A percentile compares a stretch with the other conserved stretches of the same genome.
Conservation (phyloP, 2,888 invertebrate species). For the Clusia tigrina region DNA sequence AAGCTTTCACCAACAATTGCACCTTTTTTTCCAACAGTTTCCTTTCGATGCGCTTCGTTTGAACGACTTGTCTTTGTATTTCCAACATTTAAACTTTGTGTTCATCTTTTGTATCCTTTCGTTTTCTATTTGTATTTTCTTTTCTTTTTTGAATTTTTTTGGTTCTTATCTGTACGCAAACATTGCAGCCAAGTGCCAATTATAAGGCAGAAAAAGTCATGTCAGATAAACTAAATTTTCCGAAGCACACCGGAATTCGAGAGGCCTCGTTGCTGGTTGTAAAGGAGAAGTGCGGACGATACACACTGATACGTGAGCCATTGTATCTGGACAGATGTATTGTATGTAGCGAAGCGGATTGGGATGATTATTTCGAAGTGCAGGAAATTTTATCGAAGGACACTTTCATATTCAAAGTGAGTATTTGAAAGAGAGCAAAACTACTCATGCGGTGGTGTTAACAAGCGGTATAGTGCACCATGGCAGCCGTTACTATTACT, state of each 20-base stretch:
- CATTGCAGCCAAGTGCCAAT: conserved; percentile 72
- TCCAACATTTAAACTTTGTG: conserved; percentile 17
- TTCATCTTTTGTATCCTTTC: conserved; percentile 22
- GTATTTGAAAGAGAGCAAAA: no score
- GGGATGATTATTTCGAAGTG: conserved; percentile 94
- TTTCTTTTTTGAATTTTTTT: conserved; percentile 25
- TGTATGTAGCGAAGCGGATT: conserved; percentile 85
- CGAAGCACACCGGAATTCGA: conserved; percentile 78
- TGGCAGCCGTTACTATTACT: no score
- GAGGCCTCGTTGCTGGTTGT: conserved; percentile 89
- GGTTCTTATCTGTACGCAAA: conserved; percentile 3
- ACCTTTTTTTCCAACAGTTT: conserved; percentile 30
- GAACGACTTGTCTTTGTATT: conserved; percentile 24
- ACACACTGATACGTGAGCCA: conserved; percentile 87
- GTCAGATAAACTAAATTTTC: conserved; percentile 73
- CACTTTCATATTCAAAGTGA: conserved; percentile 92
- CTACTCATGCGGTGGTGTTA: no score
- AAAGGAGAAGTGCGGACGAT: conserved; percentile 89
- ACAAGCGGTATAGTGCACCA: no score
- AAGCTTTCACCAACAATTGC: conserved; percentile 46
- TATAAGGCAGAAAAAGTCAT: conserved; percentile 72
- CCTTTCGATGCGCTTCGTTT: conserved; percentile 24
- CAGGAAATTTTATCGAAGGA: conserved; percentile 93
- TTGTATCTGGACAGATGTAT: conserved; percentile 90
- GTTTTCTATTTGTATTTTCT: conserved; percentile 23